Evolutionary conservation across 2,797 vertebrate genomes (phyloP).

Genomic region (Pseudotriccus pelzelni): DNA sequence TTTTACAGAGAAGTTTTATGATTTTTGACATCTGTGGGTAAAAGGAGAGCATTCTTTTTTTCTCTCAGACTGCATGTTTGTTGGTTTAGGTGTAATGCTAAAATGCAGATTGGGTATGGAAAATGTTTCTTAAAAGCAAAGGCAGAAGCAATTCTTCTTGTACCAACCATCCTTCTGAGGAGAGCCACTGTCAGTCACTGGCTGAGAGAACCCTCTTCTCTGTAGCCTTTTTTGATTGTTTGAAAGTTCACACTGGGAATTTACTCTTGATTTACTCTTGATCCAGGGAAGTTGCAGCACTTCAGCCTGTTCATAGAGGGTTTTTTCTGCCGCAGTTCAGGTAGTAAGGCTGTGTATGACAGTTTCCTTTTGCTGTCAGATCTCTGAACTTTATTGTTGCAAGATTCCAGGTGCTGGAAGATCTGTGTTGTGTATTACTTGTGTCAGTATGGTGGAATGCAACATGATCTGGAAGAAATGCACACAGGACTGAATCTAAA

Average conservation of each 20-base stretch:
- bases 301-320: neutral
- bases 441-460: neutral
- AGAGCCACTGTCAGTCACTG: neutral
- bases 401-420: neutral
- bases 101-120: neutral
- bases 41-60: neutral
- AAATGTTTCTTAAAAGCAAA: neutral
- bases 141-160: neutral
- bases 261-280: slow-evolving; percentile 4
- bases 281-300: neutral
- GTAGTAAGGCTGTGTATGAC: neutral
- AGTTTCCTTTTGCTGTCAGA: slow-evolving; percentile 19
- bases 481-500: neutral
- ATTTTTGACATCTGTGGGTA: neutral
- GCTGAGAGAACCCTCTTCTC: neutral
- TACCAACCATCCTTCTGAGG: neutral
- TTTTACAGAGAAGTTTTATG: neutral
- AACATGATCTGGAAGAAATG: neutral
- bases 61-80: neutral
- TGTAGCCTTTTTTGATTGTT: neutral
- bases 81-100: neutral
- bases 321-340: neutral
- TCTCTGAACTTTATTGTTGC: neutral
- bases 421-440: neutral
- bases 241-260: slow-evolving; percentile 7